Evolutionary conservation across 2,888 invertebrate species (phyloP).

Genomic region (Drosophila anomalata): DNA sequence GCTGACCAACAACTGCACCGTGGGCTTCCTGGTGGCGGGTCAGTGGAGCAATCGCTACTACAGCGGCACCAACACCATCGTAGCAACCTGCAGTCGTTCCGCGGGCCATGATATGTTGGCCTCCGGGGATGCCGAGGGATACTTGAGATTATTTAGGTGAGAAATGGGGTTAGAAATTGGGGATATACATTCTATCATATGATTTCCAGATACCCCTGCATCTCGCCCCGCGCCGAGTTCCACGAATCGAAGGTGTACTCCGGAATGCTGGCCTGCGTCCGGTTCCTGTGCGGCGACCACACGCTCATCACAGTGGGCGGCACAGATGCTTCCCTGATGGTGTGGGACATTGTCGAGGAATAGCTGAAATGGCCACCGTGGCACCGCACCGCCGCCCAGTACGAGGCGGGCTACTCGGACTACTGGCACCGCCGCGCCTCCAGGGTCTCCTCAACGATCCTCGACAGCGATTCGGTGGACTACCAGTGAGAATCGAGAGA

Average conservation of each 20-base stretch:
- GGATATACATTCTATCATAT: not conserved
- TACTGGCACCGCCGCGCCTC: conserved; percentile 82
- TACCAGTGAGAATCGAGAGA: conserved; percentile 65
- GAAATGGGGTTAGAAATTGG: not conserved
- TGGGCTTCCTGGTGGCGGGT: conserved; percentile 94
- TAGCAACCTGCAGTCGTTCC: conserved; percentile 92
- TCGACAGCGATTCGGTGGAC: conserved; percentile 83
- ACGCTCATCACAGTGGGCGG: conserved; percentile 94
- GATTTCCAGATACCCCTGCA: conserved; percentile 90
- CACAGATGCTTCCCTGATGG: conserved; percentile 94
- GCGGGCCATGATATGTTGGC: conserved; percentile 93
- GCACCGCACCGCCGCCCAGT: conserved; percentile 75
- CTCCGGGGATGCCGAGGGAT: conserved; percentile 95
- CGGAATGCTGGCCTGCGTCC: conserved; percentile 90
- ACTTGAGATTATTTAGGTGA: conserved; percentile 92
- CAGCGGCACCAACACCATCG: conserved; percentile 92
- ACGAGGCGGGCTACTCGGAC: conserved; percentile 79
- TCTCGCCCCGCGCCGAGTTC: conserved; percentile 93
- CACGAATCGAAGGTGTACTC: conserved; percentile 95
- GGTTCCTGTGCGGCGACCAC: conserved; percentile 94
- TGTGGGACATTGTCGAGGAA: conserved; percentile 92
- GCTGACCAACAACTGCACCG: conserved; percentile 93
- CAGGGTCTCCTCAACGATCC: conserved; percentile 81
- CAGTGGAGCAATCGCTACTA: conserved; percentile 96
- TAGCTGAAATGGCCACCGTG: conserved; percentile 84